Base-by-base conservation (phyloP, 1,140 invertebrate species). In the Pseudomyrmex concolor region DNA sequence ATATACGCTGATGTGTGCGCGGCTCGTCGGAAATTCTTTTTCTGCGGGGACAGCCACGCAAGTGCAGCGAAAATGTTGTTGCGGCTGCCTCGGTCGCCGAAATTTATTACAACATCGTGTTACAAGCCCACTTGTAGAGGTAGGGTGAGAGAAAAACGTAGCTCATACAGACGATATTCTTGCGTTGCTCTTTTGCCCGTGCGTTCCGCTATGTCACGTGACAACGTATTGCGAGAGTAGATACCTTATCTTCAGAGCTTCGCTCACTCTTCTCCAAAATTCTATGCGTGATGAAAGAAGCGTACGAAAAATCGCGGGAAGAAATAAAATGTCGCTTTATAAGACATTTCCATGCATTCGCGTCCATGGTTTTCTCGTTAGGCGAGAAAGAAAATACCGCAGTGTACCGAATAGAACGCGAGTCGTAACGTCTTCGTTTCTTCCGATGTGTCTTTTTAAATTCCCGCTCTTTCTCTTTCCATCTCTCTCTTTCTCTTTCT, bases 31-130 rank as follows among this genome's bases (percentile, higher is more conserved):
- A 64, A 50, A 84, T 84, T 87, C 73, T 82, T 87, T 82, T 83
- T 73, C 83, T 57, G 34, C 43, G 10, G 60, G 34, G 25, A 77
- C 43, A 15, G 45, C 55, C 50, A 80, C 81, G 84, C 72, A 86
- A 86, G 78, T 72, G 84, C 72, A 73, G 85, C 77, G 76, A 77
- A 82, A 88, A 88, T 57, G 83, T 88, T 78, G 67, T 60, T 50
- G 55, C 70, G 82, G 62, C 63, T 50, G 51, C 70, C 59, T 71
- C 74, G 45, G 74, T 66, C 54, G 55, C 25, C 77, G 54, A 88
- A 88, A 89, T 90, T 90, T 90, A 90, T 90, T 70, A 22, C 76
- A 63, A 22, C 60, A 81, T 71, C 80, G 63, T 25, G 84, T 63
- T 84, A 86, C 85, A 66, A 70, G 84, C 45, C 62, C 57, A 55